These are phyloP conservation scores for Drosophila maculinotata DNA, from an alignment of 2,888 invertebrate species.

Conservation along the genomic window DNA sequence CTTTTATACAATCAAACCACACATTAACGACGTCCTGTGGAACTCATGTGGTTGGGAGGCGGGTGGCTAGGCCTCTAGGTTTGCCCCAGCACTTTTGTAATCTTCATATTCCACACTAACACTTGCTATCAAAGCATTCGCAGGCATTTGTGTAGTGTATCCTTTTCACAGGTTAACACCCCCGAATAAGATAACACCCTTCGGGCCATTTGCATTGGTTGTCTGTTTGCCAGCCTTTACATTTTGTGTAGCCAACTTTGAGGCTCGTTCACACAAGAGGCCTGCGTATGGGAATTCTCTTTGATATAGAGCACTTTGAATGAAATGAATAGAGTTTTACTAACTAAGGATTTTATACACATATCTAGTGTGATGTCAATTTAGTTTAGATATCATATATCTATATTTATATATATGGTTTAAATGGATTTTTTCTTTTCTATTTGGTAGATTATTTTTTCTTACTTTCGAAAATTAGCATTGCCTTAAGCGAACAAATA, in stretches of 20 bases:
- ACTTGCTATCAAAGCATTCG: slow-evolving; percentile 62
- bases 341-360: neutral
- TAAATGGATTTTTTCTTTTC: neutral
- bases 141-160: slow-evolving; percentile 33
- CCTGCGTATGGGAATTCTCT: slow-evolving; percentile 4
- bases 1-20: slow-evolving; percentile 7
- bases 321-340: neutral
- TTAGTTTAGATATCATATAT: neutral
- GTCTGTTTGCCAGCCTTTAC: slow-evolving; percentile 31
- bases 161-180: slow-evolving; percentile 58
- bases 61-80: neutral
- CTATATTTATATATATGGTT: neutral
- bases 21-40: neutral
- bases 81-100: slow-evolving; percentile 8
- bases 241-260: slow-evolving; percentile 19
- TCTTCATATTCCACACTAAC: slow-evolving; percentile 35
- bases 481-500: slow-evolving; percentile 5
- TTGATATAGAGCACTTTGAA: slow-evolving; percentile 7
- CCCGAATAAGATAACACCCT: slow-evolving; percentile 25
- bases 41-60: neutral
- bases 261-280: slow-evolving; percentile 10
- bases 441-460: neutral
- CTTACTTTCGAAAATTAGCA: too few relatives aligned
- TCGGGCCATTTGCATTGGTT: slow-evolving; percentile 38
- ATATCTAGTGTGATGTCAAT: neutral